These are phyloP conservation scores for Drosophila erecta DNA, from an alignment of 1,140 invertebrate species.

Conservation along the genomic window DNA sequence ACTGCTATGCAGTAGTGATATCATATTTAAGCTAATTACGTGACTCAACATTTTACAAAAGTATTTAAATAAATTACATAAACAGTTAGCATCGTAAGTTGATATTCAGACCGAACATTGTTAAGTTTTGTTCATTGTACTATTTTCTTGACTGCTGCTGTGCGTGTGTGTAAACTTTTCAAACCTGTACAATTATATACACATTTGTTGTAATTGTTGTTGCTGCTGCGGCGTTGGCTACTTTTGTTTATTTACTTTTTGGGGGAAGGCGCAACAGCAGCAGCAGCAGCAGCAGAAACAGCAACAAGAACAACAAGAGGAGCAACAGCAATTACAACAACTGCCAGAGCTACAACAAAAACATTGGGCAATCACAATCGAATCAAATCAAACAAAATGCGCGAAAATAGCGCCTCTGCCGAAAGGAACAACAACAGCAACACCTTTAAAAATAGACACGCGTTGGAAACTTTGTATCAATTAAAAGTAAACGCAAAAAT, in stretches of 20 bases:
- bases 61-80: neutral
- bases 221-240: constrained; percentile 33
- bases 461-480: constrained; percentile 77
- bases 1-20: no score
- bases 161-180: constrained; percentile 63
- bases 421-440: constrained; percentile 25
- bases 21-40: no score
- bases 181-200: constrained; percentile 63
- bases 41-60: neutral
- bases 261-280: constrained; percentile 59
- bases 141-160: constrained; percentile 2
- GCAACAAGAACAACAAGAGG: constrained; percentile 14
- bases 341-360: constrained; percentile 24
- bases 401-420: constrained; percentile 69
- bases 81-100: no score
- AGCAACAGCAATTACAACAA: constrained; percentile 13
- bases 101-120: no score
- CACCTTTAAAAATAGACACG: constrained; percentile 74
- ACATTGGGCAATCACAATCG: constrained; percentile 72
- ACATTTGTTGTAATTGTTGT: constrained; percentile 78
- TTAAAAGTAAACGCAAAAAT: constrained; percentile 63
- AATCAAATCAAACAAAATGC: constrained; percentile 75
- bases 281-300: constrained; percentile 33
- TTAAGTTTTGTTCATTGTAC: neutral
- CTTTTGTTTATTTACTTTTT: constrained; percentile 80